Percentiles rank a stretch among this genome's conserved stretches.
Conservation (phyloP, 2,113 vertebrate genomes). For the Baryphthengus martii region DNA sequence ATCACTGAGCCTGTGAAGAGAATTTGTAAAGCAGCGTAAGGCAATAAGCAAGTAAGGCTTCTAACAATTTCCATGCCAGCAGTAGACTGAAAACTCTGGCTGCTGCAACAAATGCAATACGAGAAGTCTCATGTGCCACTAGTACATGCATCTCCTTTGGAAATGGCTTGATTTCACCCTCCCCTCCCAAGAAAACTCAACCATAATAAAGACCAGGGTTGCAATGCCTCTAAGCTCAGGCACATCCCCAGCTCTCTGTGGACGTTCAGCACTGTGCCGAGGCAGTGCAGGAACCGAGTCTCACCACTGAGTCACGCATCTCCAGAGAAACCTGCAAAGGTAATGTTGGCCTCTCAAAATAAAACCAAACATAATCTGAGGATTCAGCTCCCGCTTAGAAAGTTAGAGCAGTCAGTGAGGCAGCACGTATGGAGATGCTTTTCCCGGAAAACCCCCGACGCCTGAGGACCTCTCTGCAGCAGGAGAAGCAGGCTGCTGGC, state of each 20-base stretch:
- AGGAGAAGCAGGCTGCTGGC: neutral
- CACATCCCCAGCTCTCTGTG: neutral
- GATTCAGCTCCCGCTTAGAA: neutral
- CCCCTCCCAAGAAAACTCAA: neutral
- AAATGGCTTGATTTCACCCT: neutral
- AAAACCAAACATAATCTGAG: neutral
- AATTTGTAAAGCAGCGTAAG: neutral
- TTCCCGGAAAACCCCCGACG: neutral
- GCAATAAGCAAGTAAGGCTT: neutral
- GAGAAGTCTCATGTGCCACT: neutral
- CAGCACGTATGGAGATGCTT: neutral
- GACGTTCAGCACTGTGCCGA: neutral
- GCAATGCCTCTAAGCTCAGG: neutral
- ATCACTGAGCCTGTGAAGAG: neutral
- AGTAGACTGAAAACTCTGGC: neutral
- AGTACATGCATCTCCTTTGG: fast-evolving
- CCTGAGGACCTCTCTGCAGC: neutral
- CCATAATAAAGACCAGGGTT: neutral
- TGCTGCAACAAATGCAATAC: fast-evolving
- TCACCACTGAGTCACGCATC: neutral
- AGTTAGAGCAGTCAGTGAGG: neutral
- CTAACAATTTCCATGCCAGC: neutral
- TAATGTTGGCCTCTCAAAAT: neutral
- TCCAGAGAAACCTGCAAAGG: neutral
- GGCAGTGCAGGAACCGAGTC: neutral